Conservation (phyloP, 2,888 invertebrate species). For the Yponomeuta plumbellus region DNA sequence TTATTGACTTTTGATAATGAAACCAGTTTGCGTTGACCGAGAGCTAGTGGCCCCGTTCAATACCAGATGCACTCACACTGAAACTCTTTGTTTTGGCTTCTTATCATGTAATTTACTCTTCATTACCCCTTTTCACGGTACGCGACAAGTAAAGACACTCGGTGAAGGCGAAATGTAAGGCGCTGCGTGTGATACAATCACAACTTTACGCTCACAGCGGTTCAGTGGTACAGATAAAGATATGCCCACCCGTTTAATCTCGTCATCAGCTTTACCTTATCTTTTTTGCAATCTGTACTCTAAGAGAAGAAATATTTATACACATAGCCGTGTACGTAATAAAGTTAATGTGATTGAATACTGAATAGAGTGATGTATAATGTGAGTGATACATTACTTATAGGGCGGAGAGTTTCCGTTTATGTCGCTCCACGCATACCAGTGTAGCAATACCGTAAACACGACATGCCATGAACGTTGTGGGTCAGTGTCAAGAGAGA, state of each 20-base stretch:
- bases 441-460: neutral
- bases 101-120: constrained; percentile 32
- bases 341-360: constrained; percentile 10
- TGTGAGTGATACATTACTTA: constrained; percentile 9
- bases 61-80: constrained; percentile 50
- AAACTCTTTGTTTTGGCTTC: constrained; percentile 32
- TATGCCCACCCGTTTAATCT: constrained; percentile 4
- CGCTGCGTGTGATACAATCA: neutral
- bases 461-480: neutral
- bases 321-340: neutral
- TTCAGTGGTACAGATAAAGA: neutral
- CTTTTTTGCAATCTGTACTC: neutral
- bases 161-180: constrained; percentile 7
- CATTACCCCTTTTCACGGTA: constrained; percentile 42
- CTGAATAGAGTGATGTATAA: constrained; percentile 5
- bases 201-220: too few relatives aligned
- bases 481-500: constrained; percentile 17
- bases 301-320: constrained; percentile 1
- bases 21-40: constrained; percentile 74
- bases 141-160: constrained; percentile 13
- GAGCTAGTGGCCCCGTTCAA: constrained; percentile 66
- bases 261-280: neutral
- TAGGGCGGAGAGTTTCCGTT: constrained; percentile 8
- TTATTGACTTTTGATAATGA: constrained; percentile 77
- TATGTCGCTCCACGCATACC: neutral